Base-by-base conservation (phyloP, 2,888 invertebrate genomes). In the Brenthis daphne region DNA sequence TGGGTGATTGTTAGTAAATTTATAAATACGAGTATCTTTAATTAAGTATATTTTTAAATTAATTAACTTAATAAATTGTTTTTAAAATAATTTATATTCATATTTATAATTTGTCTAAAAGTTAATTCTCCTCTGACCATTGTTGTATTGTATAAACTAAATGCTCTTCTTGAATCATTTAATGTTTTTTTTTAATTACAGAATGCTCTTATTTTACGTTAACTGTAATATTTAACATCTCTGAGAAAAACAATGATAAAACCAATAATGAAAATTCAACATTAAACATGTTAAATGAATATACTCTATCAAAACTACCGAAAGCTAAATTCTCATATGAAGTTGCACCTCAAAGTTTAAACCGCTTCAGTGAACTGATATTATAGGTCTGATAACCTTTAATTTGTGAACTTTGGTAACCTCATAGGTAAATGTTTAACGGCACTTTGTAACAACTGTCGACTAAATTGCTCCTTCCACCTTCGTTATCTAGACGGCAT, bases 391-490 rank as follows among this genome's bases (percentile, higher is more conserved):
- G 67, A 69, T 67, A 72, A 72, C 65, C 72, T 68, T 70, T 67
- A 65, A 57, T 63, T 57, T 65, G 63, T 65, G 67, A 70, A 72
- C 67, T 72, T 70, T 53, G 67, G 63, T 58, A 63, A 47, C 64
- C 69, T 70, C 65, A 64, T 64, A 70, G 70, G 61, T 72, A 67
- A 72, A 69, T 65, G 70, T 65, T 67, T 64, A 58, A 72, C 51
- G 65, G 65, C 65, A 67, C 61, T 72, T 70, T 58, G 24, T 48
- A 72, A 72, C 63, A 63, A 65, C 65, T 65, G 51, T 67, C n/a
- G 65, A 63, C 61, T 57, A 37, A 61, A 69, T 57, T 67, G 57
- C 65, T 57, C 24, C 54, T 57, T n/a, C n/a, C n/a, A 29, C 57
- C 57, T 68, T 63, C 37, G 20, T 54, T 71, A 57, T 20, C 48